Base-by-base conservation (phyloP, 2,888 invertebrate species). In the Unio pictorum region DNA sequence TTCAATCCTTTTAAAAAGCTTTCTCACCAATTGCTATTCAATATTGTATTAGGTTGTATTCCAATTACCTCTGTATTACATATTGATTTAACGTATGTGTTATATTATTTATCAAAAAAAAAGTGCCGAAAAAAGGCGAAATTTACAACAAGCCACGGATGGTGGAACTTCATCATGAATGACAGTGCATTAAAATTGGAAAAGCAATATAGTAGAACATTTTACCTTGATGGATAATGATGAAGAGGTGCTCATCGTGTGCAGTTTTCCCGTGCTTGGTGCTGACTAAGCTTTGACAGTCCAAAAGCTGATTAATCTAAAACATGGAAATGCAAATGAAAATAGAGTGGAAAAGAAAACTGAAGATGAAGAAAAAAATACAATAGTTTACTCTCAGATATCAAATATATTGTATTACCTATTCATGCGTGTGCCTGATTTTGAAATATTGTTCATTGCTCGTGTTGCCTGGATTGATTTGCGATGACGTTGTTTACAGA, bases 221-320 rank as follows among this genome's bases (percentile, higher is more conserved):
- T 72, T 71, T 91, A 97, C 98, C 97, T 94, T 99, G 99, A 92
- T 99, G 99, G 18, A 97, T 98, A 67, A 99, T 93, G 74, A 99
- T 98, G 89, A 99, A 99, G 11, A 99, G 92, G 91, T 99, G 98
- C 87, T 99, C 99, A 89, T 99, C 99, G 81, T 98, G 98, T 0
- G 98, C 84, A 0, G 79, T 69, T 34, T 79, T 76, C n/a, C 81
- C 84, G 1, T 81, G 78, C 55, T 76, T 71, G 26, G 68, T 74
- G 64, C 84, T 84, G 30, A 71, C 64, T 64, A 82, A 75, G 15
- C 63, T 68, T 71, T 84, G 84, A 64, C 84, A 81, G 55, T 77
- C 74, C 28, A 85, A 73, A 58, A 85, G 66, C 15, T 79, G 74
- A n/a, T 75, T 75, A 23, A 85, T 71, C 85, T 85, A 73, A 3